Base-by-base conservation (phyloP, 2,888 invertebrate species). In the Volucella bombylans region DNA sequence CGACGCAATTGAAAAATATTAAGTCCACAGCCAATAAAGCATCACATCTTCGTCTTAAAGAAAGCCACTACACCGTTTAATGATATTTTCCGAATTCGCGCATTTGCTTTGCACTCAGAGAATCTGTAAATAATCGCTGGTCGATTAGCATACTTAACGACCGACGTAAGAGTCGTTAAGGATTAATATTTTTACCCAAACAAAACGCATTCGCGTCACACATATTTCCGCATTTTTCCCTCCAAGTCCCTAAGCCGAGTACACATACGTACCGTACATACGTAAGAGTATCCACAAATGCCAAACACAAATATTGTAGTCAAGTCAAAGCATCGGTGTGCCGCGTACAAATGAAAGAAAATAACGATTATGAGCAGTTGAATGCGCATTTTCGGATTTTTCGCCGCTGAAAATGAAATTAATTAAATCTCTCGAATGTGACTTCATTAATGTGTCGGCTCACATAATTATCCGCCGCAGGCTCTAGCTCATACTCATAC, bases 141-240 rank as follows among this genome's bases (percentile, higher is more conserved):
- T 31, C 31, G 4, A 31, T 31, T 31, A 47, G 47, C 31, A 14
- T 62, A 47, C 62, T 23, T 47, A 11, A 47, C 54, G 23, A 45
- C 54, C 11, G n/a, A 11, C 45, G 45, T 55, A 43, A 61, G 12
- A 12, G 59, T 43, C 52, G 8, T 8, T 8, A 4, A 23, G n/a
- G 52, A 11, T 65, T 6, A 15, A 23, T 45, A 55, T 54, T 55
- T 68, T 68, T 15, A 31, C 23, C 18, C 10, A 4, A 31, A 11
- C 43, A 54, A 54, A 47, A 59, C 68, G 45, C 55, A 54, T 38
- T 38, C 55, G 47, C n/a, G n/a, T 38, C 14, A 18, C 68, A 45
- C 52, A 45, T 55, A 47, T 68, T 68, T 68, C 68, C 68, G 68
- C 68, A 55, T 68, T 57, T 47, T 68, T 68, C 12, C 45, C n/a